Conservation (phyloP, 2,888 invertebrate genomes). For the Pachydiplax longipennis region DNA sequence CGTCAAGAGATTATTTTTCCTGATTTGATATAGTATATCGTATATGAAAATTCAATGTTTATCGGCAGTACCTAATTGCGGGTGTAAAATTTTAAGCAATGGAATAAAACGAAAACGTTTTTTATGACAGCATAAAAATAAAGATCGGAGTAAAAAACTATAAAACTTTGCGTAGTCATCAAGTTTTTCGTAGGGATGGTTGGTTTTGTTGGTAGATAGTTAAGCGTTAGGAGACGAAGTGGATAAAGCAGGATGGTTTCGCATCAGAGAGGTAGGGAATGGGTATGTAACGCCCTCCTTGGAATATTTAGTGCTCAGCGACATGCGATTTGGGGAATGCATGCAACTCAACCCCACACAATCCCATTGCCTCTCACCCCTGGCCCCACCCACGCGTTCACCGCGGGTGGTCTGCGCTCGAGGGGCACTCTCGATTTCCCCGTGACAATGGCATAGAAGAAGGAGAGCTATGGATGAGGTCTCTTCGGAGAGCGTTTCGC, state of each 20-base stretch:
- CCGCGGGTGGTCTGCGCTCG: conserved; percentile 29
- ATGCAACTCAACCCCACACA: conserved; percentile 1
- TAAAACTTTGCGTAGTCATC: too few relatives aligned
- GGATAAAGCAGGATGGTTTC: neutral
- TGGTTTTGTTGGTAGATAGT: neutral
- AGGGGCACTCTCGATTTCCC: conserved; percentile 41
- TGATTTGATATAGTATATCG: too few relatives aligned
- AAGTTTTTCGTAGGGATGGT: too few relatives aligned
- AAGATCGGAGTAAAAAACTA: too few relatives aligned
- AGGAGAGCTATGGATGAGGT: neutral
- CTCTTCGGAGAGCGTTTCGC: neutral
- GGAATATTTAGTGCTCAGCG: conserved; percentile 37
- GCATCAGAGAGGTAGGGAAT: neutral
- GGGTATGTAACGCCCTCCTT: conserved; percentile 13
- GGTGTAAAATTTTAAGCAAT: too few relatives aligned
- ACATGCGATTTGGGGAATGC: conserved; percentile 43
- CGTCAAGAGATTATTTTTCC: too few relatives aligned
- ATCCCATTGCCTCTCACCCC: neutral
- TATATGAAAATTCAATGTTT: too few relatives aligned
- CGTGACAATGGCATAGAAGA: neutral
- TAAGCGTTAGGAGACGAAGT: neutral
- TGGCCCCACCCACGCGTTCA: conserved; percentile 2
- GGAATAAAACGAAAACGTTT: too few relatives aligned
- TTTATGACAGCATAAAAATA: too few relatives aligned
- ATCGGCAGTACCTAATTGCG: too few relatives aligned